phyloP scores from a whole-genome alignment of 2,797 vertebrate species.

The Acipenser ruthenus region DNA sequence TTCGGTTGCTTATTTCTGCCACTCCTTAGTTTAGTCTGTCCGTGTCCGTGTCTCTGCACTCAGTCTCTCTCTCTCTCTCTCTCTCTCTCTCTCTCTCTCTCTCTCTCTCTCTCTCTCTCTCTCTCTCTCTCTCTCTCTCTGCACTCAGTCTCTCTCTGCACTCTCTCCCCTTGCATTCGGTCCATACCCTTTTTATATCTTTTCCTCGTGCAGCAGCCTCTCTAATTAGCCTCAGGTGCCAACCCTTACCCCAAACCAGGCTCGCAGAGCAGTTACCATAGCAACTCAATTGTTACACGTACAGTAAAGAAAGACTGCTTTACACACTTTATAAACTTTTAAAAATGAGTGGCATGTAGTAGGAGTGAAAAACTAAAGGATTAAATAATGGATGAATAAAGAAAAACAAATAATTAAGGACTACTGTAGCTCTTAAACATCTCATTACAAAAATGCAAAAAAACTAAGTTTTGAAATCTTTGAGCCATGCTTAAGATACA shows the following conservation, averaged over 20 bases:
- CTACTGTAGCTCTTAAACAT: too few species aligned
- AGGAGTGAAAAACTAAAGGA: too few species aligned
- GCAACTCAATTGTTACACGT: neutral
- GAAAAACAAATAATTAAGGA: too few species aligned
- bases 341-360: too few species aligned
- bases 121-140: constrained; percentile 13
- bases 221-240: neutral
- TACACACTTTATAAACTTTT: too few species aligned
- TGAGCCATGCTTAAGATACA: too few species aligned
- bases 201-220: constrained; percentile 24
- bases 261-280: neutral
- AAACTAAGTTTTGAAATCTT: too few species aligned
- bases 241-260: neutral
- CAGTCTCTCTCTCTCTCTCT: constrained; percentile 12
- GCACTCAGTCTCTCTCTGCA: constrained; percentile 11
- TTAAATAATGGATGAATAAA: too few species aligned
- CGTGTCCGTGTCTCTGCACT: constrained; percentile 1
- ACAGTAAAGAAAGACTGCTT: too few species aligned
- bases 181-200: constrained; percentile 21
- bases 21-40: constrained; percentile 7
- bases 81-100: constrained; percentile 12
- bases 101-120: constrained; percentile 13
- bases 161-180: constrained; percentile 1
- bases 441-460: too few species aligned
- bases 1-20: too few species aligned